These are phyloP conservation scores for Polymixis lichenea DNA, from an alignment of 2,888 invertebrate genomes.

Conservation along the genomic window DNA sequence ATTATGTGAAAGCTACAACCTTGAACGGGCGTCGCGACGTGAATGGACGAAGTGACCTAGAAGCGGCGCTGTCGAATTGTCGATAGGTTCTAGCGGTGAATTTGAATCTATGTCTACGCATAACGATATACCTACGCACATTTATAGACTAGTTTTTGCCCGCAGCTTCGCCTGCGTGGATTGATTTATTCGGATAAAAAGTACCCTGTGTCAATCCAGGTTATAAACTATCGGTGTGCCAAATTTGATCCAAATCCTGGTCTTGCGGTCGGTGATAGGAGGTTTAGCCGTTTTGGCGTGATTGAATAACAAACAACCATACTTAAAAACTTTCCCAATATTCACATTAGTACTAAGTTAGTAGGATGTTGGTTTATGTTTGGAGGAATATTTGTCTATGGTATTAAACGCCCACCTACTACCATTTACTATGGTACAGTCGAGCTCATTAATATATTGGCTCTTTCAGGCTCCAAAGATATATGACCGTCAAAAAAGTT, in stretches of 20 bases:
- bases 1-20: constrained; percentile 84
- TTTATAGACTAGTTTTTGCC: neutral
- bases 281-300: too few species aligned
- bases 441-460: too few species aligned
- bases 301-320: neutral
- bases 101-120: constrained; percentile 56
- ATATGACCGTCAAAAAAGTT: too few species aligned
- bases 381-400: too few species aligned
- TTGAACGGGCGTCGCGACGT: constrained; percentile 79
- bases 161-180: neutral
- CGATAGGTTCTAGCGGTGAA: constrained; percentile 67
- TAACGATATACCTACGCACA: constrained; percentile 27
- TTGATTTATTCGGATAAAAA: neutral
- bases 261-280: too few species aligned
- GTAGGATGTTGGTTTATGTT: neutral
- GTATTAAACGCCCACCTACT: too few species aligned
- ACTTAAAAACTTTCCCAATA: neutral
- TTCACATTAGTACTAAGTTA: neutral
- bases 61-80: constrained; percentile 74
- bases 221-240: neutral
- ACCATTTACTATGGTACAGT: too few species aligned
- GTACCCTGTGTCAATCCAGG: neutral
- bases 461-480: too few species aligned
- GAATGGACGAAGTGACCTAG: constrained; percentile 83
- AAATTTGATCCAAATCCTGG: neutral